Evolutionary conservation across 1,140 invertebrate genomes (phyloP).

Genomic region (Calliopsis andreniformis): DNA sequence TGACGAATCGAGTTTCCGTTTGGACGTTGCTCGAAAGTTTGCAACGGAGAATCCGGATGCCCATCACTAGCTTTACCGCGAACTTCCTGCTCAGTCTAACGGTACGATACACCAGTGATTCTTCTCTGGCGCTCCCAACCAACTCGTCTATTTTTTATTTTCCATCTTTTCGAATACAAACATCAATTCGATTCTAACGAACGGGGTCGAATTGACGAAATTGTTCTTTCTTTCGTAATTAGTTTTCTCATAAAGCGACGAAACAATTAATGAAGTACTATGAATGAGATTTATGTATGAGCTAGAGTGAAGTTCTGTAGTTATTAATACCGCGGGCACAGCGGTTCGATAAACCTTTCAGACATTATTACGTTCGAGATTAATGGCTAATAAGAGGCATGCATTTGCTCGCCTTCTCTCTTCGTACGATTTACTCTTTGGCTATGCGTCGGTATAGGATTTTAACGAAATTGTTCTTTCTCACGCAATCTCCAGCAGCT

Average conservation of each 20-base stretch:
- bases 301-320: too few species aligned
- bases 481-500: conserved; percentile 8
- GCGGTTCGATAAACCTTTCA: conserved; percentile 44
- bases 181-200: too few species aligned
- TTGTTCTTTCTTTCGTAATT: too few species aligned
- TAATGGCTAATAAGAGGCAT: conserved; percentile 45
- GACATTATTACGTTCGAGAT: conserved; percentile 37
- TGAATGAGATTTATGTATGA: background rate
- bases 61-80: background rate
- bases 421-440: conserved; percentile 16
- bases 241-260: too few species aligned
- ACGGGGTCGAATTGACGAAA: too few species aligned
- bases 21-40: background rate
- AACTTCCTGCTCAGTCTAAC: conserved; percentile 60
- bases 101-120: conserved; percentile 48
- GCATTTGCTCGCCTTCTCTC: conserved; percentile 32
- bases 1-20: conserved; percentile 1
- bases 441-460: background rate
- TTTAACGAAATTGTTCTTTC: conserved; percentile 38
- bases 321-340: too few species aligned
- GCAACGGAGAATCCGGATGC: conserved; percentile 4
- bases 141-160: conserved; percentile 16
- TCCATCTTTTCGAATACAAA: background rate
- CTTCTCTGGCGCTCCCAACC: conserved; percentile 11
- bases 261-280: background rate